These are phyloP conservation scores for Vidua chalybeata DNA, from an alignment of 2,113 vertebrate genomes.

Conservation along the genomic window DNA sequence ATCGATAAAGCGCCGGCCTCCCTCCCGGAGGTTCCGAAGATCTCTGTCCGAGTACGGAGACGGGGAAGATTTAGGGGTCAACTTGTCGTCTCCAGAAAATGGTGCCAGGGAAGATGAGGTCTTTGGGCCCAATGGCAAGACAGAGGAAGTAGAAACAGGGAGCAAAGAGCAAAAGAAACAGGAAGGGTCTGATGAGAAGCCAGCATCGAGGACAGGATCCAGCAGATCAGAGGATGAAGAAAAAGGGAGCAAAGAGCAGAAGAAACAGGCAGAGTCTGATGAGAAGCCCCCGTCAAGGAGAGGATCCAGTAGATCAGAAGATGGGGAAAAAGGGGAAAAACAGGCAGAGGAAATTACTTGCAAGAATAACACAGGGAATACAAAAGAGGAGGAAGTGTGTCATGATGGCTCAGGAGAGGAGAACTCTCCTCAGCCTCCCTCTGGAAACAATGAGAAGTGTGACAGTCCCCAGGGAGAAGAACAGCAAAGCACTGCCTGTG, in stretches of 20 bases:
- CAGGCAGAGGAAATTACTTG: not conserved
- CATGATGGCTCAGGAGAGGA: not conserved
- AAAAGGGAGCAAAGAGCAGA: not conserved
- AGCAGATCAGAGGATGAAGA: not conserved
- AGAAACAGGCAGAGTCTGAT: not conserved
- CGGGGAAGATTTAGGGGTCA: slow-evolving; percentile 11
- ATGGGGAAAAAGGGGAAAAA: slow-evolving; percentile 4
- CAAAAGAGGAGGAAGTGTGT: not conserved
- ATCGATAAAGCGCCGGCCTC: slow-evolving; percentile 78
- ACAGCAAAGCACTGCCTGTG: not conserved
- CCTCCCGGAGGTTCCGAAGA: slow-evolving; percentile 77
- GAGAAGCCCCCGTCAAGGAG: slow-evolving; percentile 12
- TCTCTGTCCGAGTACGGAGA: slow-evolving; percentile 74
- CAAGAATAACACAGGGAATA: not conserved
- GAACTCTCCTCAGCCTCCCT: not conserved
- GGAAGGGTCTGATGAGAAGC: not conserved
- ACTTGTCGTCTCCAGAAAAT: slow-evolving; percentile 69
- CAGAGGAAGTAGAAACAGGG: not conserved
- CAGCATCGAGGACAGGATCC: not conserved
- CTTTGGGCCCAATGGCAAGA: slow-evolving; percentile 34
- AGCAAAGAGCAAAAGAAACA: not conserved
- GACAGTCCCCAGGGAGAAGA: not conserved
- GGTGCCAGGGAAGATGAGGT: slow-evolving; percentile 71
- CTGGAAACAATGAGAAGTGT: not conserved
- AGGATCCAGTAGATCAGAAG: slow-evolving; percentile 24